These are phyloP conservation scores for Lasiurus cinereus DNA, from an alignment of 2,113 vertebrate genomes.

Conservation along the genomic window DNA sequence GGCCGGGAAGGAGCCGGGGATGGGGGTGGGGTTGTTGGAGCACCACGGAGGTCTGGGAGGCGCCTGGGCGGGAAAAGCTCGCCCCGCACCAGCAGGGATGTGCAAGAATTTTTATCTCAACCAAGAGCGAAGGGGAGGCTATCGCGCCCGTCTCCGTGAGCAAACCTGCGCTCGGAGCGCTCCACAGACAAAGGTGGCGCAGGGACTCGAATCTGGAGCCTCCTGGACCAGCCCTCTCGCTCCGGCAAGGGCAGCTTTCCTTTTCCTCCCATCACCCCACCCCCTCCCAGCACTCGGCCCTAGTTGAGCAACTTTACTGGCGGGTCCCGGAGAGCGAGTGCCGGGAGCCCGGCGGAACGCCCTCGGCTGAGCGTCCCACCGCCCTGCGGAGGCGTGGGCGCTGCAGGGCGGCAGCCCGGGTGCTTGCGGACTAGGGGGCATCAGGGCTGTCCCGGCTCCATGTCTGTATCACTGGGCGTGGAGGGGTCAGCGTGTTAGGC, in stretches of 20 bases:
- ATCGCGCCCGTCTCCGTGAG: background rate
- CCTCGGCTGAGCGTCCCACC: background rate
- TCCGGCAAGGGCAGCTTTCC: background rate
- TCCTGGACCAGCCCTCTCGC: background rate
- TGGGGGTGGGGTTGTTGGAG: constrained; percentile 75
- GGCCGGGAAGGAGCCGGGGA: constrained; percentile 8
- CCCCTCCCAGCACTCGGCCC: constrained; percentile 40
- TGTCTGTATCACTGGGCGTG: constrained; percentile 63
- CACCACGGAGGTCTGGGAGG: constrained; percentile 39
- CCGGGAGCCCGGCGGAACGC: constrained; percentile 34
- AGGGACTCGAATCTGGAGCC: constrained; percentile 28
- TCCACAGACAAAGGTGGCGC: constrained; percentile 80
- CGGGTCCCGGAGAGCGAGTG: background rate
- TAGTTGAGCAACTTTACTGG: constrained; percentile 73
- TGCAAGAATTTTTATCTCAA: constrained; percentile 8
- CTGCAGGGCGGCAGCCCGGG: background rate
- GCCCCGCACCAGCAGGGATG: background rate
- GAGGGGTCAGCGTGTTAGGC: constrained; percentile 7
- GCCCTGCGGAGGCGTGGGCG: background rate
- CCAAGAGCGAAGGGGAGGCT: background rate
- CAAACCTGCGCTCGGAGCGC: background rate
- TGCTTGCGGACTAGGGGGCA: background rate
- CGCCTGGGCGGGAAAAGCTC: constrained; percentile 79
- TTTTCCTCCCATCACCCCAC: background rate
- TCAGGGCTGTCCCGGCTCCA: background rate